A percentile compares a stretch with the other conserved stretches of the same genome.
phyloP scores from a whole-genome alignment of 2,113 vertebrate genomes.

The Thamnaconus septentrionalis region DNA sequence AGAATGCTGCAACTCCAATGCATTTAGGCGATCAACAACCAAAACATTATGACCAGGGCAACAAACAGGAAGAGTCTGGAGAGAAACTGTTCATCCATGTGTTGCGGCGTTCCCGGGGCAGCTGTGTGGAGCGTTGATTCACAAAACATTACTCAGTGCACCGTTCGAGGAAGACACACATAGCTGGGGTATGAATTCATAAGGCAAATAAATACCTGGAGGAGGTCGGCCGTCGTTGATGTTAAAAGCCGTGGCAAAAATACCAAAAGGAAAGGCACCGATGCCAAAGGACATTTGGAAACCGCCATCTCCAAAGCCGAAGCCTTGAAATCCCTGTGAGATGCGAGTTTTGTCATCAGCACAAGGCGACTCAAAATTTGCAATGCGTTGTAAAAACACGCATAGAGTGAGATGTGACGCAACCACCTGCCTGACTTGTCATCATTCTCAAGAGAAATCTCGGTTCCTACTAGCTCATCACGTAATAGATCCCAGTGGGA shows the following conservation, averaged over 20 bases:
- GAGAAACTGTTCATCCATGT: conserved; percentile 96
- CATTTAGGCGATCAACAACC: conserved; percentile 92
- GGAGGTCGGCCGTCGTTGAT: conserved; percentile 96
- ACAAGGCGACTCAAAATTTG: not conserved
- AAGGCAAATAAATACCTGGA: conserved; percentile 80
- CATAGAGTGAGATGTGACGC: conserved; percentile 50
- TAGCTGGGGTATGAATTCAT: not conserved
- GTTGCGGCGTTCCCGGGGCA: conserved; percentile 94
- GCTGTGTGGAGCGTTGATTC: conserved; percentile 72
- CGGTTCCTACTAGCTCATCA: conserved; percentile 9
- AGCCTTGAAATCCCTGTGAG: conserved; percentile 93
- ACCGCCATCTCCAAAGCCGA: conserved; percentile 97
- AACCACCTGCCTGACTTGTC: conserved; percentile 46
- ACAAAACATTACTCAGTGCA: conserved; percentile 9
- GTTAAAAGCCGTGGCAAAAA: conserved; percentile 98
- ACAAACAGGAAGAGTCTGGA: conserved; percentile 98
- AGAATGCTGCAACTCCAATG: not conserved
- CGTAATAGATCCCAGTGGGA: conserved; percentile 67
- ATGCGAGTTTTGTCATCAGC: not conserved
- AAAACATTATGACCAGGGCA: conserved; percentile 97
- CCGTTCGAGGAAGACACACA: not conserved
- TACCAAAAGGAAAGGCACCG: conserved; percentile 97
- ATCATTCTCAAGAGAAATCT: conserved; percentile 38
- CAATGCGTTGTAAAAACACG: not conserved
- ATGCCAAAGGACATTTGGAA: conserved; percentile 99